Percentiles rank a stretch among this genome's conserved stretches.
Evolutionary conservation across 1,140 invertebrate genomes (phyloP).

Genomic region (Thaumatotibia leucotreta): DNA sequence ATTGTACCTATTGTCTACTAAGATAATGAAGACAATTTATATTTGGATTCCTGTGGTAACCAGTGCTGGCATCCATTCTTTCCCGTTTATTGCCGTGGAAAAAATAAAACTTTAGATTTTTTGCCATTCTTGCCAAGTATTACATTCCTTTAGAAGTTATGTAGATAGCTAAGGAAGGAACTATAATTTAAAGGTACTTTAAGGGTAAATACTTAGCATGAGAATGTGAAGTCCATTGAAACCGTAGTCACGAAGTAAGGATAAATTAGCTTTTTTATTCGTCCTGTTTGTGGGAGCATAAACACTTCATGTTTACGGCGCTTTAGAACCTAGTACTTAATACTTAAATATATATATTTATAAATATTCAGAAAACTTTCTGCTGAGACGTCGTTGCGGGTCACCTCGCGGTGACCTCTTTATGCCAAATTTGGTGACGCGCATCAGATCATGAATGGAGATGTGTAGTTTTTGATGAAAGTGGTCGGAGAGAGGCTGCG

Average conservation of each 20-base stretch:
- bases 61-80: not conserved
- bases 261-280: too few relatives aligned
- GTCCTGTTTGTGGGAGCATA: too few relatives aligned
- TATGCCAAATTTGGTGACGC: not conserved
- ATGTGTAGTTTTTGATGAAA: slow-evolving; percentile 15
- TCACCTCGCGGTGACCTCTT: slow-evolving; percentile 6
- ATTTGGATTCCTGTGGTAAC: not conserved
- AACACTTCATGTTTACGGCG: too few relatives aligned
- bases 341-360: not conserved
- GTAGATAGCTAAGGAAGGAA: too few relatives aligned
- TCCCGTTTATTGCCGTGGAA: not conserved
- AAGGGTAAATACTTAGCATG: too few relatives aligned
- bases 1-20: not conserved
- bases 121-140: not conserved
- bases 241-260: too few relatives aligned
- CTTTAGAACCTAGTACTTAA: too few relatives aligned
- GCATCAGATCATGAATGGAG: slow-evolving; percentile 1
- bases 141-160: not conserved
- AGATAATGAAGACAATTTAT: not conserved
- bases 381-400: not conserved
- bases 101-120: not conserved
- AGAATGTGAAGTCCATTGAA: too few relatives aligned
- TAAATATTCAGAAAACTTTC: not conserved
- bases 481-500: slow-evolving; percentile 25
- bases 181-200: too few relatives aligned